Conservation (phyloP, 2,113 vertebrate species). For the Thunnus thynnus region DNA sequence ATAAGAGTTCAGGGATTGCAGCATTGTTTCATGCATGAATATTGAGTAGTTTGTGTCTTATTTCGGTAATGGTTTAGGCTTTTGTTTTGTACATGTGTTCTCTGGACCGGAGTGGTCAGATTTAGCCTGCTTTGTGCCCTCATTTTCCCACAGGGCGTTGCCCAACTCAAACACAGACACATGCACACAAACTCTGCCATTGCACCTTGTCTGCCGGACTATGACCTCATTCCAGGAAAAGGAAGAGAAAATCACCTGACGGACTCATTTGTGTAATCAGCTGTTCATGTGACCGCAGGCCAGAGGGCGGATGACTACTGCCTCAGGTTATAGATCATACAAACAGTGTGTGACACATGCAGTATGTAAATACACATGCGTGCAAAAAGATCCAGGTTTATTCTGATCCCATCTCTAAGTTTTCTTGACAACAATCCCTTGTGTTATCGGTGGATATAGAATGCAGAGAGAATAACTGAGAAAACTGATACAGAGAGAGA, state of each 20-base stretch:
- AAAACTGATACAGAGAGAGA: conserved; percentile 41
- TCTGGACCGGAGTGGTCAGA: conserved; percentile 33
- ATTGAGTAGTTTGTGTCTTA: conserved; percentile 2
- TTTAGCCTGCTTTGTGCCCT: conserved; percentile 15
- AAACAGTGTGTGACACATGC: conserved; percentile 29
- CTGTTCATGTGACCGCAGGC: conserved; percentile 72
- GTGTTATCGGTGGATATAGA: conserved; percentile 18
- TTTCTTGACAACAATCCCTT: neutral
- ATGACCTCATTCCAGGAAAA: conserved; percentile 82
- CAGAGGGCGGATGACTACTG: conserved; percentile 41
- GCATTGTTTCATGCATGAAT: conserved; percentile 17
- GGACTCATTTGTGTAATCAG: conserved; percentile 81
- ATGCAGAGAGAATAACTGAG: conserved; percentile 6
- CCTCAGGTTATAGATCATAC: conserved; percentile 57
- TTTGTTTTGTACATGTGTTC: conserved; percentile 24
- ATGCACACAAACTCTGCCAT: conserved; percentile 7
- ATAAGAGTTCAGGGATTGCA: neutral
- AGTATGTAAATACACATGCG: conserved; percentile 12
- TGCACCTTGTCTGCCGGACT: conserved; percentile 62
- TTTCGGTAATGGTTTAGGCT: neutral
- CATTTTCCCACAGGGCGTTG: conserved; percentile 61
- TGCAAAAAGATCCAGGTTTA: conserved; percentile 19
- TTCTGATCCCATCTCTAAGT: neutral
- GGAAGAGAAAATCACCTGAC: conserved; percentile 77
- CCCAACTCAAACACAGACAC: conserved; percentile 29